Base-by-base conservation (phyloP, 2,888 invertebrate genomes). In the Drosophila ezoana region DNA sequence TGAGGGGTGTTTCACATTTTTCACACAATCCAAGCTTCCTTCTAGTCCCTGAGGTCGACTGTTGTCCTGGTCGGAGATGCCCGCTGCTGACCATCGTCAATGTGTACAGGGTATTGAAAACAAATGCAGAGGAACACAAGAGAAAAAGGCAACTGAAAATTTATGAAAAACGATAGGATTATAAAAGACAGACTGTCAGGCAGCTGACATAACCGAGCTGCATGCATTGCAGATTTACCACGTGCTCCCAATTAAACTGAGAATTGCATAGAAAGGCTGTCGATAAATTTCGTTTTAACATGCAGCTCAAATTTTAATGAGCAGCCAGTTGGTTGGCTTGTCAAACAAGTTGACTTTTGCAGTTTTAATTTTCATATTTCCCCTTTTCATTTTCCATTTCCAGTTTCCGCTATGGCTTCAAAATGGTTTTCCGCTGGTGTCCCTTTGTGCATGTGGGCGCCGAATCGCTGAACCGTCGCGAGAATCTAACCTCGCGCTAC, bases 331-430 rank as follows among this genome's bases (percentile, higher is more conserved):
- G 0, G 28, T 28, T 28, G 47, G 18, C 13, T 16, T 4, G 18
- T 20, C 18, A n/a, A 20, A 43, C 20, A 20, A 41, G 3, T 1
- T 18, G 2, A 20, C 6, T 11, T 13, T 28, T 28, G 28, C 8
- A 8, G 13, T 6, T 43, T 66, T 57, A 60, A 20, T 49, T 65
- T 65, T 58, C 53, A 49, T 20, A 33, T 41, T 54, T 35, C 10
- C 13, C 1, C 14, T 23, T 23, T 23, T 23, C 14, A 35, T 28
- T 40, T 49, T 20, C 32, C 23, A 35, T 18, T 72, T 92, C 18
- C 92, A 98, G 98, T 92, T 98, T 98, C 93, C 95, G 98, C 48
- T 95, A 97, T 82, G 98, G 98, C 9, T 98, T 98, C 93, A 96
- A 96, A 90, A 96, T 97, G 91, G 96, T 98, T 92, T 98, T 98